Conservation (phyloP, 2,797 vertebrate species). For the Psittacula echo region DNA sequence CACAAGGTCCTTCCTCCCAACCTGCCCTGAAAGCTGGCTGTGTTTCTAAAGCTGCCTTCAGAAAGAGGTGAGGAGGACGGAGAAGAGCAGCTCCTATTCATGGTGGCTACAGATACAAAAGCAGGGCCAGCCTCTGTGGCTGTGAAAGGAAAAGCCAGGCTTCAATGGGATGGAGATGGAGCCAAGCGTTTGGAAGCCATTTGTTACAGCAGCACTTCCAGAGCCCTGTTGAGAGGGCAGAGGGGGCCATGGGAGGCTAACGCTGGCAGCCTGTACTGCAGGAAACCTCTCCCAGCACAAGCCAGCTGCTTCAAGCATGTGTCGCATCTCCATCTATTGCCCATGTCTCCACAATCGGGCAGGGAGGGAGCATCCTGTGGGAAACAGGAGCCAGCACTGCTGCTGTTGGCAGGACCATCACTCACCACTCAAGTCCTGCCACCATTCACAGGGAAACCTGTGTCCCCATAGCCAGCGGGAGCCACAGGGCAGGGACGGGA, state of each 20-base stretch:
- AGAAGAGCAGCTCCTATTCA: conserved; percentile 43
- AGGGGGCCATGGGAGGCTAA: conserved; percentile 53
- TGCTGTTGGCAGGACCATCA: neutral
- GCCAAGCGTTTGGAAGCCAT: conserved; percentile 7
- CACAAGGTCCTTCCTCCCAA: neutral
- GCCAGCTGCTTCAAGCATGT: conserved; percentile 26
- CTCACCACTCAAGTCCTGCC: neutral
- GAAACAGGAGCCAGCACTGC: neutral
- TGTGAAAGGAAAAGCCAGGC: conserved; percentile 26
- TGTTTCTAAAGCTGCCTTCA: conserved; percentile 24
- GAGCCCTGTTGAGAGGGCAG: conserved; percentile 6
- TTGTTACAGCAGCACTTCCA: too few relatives aligned
- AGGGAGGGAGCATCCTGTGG: neutral
- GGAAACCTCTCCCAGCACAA: neutral
- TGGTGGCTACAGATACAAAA: neutral
- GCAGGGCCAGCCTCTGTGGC: neutral
- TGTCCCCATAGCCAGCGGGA: neutral
- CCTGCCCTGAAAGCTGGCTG: neutral
- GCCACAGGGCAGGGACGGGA: neutral
- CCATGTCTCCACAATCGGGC: neutral
- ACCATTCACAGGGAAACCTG: neutral
- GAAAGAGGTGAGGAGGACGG: neutral
- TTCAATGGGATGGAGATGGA: conserved; percentile 12
- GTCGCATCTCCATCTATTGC: neutral
- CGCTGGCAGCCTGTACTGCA: neutral